Evolutionary conservation across 2,113 vertebrate genomes (phyloP).

Genomic region (Ailuropoda melanoleuca): DNA sequence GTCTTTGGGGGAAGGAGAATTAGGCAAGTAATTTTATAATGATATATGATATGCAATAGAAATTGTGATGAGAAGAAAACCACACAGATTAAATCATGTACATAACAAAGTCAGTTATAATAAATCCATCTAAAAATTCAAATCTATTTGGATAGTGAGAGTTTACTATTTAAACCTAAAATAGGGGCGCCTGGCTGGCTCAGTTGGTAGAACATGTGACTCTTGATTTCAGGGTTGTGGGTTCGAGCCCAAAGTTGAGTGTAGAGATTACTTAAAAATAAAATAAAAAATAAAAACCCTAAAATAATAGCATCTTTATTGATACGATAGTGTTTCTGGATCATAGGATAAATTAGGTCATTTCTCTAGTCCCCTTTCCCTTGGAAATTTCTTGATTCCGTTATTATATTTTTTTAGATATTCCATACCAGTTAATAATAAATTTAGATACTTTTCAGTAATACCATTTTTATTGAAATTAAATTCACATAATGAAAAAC

Average conservation of each 20-base stretch:
- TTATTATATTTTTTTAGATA: constrained; percentile 38
- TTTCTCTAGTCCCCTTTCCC: background rate
- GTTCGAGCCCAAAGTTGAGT: background rate
- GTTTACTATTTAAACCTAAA: background rate
- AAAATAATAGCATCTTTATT: background rate
- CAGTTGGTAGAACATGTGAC: background rate
- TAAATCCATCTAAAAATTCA: background rate
- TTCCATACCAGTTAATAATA: background rate
- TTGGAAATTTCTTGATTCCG: background rate
- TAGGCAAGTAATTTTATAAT: background rate
- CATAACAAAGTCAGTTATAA: background rate
- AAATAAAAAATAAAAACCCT: background rate
- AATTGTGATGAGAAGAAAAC: background rate
- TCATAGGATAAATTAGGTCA: background rate
- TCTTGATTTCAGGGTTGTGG: background rate
- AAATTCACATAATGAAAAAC: background rate
- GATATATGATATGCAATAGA: background rate
- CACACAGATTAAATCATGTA: background rate
- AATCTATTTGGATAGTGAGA: background rate
- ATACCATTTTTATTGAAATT: background rate
- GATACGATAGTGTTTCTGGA: background rate
- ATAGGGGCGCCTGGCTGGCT: background rate
- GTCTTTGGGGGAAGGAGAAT: background rate
- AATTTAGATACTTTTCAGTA: background rate
- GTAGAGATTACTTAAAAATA: background rate